A percentile compares a stretch with the other conserved stretches of the same genome.
phyloP scores from a whole-genome alignment of 2,113 vertebrate genomes.

The Labrus mixtus region DNA sequence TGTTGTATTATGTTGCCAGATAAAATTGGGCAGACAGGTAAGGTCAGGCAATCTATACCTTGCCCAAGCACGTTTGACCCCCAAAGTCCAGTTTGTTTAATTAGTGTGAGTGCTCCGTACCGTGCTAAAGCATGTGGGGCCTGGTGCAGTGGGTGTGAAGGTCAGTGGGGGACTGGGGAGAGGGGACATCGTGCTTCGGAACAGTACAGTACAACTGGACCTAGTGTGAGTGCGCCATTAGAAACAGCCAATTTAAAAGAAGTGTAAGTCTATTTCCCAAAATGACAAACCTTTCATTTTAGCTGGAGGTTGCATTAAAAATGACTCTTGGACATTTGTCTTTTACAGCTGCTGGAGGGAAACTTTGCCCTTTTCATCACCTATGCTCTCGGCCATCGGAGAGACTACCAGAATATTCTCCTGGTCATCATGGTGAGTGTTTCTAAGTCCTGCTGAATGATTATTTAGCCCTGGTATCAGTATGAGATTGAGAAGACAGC shows the following conservation, averaged over 20 bases:
- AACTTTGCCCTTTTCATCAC: conserved; percentile 97
- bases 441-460: not conserved
- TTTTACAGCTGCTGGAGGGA: conserved; percentile 91
- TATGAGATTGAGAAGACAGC: not conserved
- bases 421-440: conserved; percentile 94
- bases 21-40: no score
- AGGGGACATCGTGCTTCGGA: no score
- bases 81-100: no score
- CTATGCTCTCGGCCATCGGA: conserved; percentile 91
- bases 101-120: no score
- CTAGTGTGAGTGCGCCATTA: not conserved
- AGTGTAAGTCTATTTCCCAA: not conserved
- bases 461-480: not conserved
- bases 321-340: conserved; percentile 3
- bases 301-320: not conserved
- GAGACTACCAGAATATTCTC: conserved; percentile 94
- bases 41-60: no score
- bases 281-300: not conserved
- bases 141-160: no score
- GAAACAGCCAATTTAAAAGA: not conserved
- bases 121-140: no score
- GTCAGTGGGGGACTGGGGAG: no score
- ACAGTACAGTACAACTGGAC: no score
- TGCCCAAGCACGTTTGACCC: no score
- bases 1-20: no score